phyloP scores from a whole-genome alignment of 2,888 invertebrate genomes.

The Ceramica pisi region DNA sequence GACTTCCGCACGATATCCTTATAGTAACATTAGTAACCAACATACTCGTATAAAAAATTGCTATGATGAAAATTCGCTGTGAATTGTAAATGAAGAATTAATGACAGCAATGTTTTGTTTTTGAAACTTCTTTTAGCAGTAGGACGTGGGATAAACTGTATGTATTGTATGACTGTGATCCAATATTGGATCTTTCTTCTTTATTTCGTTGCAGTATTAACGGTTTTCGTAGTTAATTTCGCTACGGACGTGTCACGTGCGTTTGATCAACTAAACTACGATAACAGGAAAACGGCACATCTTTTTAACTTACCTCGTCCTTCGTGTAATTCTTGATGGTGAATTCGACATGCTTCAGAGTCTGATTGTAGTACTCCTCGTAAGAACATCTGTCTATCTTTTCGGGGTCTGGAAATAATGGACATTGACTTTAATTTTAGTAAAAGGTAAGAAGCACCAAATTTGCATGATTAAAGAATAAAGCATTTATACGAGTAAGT shows the following conservation, averaged over 20 bases:
- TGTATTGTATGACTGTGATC: no score
- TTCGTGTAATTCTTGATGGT: constrained; percentile 87
- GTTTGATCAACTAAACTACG: background rate
- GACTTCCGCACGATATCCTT: no score
- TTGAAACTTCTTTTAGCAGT: no score
- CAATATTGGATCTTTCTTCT: no score
- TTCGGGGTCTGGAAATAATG: constrained; percentile 78
- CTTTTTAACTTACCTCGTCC: constrained; percentile 82
- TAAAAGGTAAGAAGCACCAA: background rate
- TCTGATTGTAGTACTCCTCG: constrained; percentile 94
- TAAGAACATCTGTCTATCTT: constrained; percentile 93
- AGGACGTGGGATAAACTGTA: no score
- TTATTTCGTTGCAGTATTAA: background rate
- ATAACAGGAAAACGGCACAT: background rate
- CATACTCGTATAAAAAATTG: no score
- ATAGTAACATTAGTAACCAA: no score
- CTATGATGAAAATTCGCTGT: no score
- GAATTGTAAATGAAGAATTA: no score
- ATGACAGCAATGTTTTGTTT: no score
- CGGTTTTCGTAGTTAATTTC: background rate
- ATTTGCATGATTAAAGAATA: constrained; percentile 1
- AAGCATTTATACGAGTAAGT: background rate
- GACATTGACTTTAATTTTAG: background rate
- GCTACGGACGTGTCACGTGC: no score
- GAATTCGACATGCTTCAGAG: constrained; percentile 92